Percentiles rank a stretch among this genome's conserved stretches.
Evolutionary conservation across 1,140 invertebrate species (phyloP).

Genomic region (Macrobrachium rosenbergii): DNA sequence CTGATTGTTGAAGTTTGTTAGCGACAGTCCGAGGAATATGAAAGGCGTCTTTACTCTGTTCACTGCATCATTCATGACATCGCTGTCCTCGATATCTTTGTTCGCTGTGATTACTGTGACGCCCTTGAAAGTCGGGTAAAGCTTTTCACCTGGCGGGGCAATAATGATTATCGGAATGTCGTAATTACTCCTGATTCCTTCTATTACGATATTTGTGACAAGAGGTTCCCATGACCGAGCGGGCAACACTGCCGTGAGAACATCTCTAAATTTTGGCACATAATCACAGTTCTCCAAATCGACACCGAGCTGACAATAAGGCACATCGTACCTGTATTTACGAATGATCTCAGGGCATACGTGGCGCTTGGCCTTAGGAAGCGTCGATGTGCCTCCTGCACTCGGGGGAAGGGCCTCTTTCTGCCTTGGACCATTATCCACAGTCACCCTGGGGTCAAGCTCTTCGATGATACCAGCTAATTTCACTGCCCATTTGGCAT

Average conservation of each 20-base stretch:
- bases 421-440: too few species aligned
- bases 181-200: constrained; percentile 4
- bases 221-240: not conserved
- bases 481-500: too few species aligned
- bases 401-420: too few species aligned
- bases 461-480: too few species aligned
- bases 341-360: constrained; percentile 6
- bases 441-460: too few species aligned
- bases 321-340: not conserved
- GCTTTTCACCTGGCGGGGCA: too few species aligned
- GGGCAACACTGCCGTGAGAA: constrained; percentile 13
- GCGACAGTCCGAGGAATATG: not conserved
- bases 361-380: not conserved
- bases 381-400: too few species aligned
- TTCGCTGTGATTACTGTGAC: not conserved
- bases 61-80: not conserved
- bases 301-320: constrained; percentile 21
- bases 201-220: not conserved
- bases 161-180: constrained; percentile 20
- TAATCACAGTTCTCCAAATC: not conserved
- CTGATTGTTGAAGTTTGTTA: constrained; percentile 29
- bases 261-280: constrained; percentile 4
- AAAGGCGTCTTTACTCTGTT: not conserved
- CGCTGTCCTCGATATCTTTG: not conserved
- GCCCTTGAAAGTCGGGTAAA: not conserved